Base-by-base conservation (phyloP, 2,113 vertebrate species). In the Rhadina sibilatrix region DNA sequence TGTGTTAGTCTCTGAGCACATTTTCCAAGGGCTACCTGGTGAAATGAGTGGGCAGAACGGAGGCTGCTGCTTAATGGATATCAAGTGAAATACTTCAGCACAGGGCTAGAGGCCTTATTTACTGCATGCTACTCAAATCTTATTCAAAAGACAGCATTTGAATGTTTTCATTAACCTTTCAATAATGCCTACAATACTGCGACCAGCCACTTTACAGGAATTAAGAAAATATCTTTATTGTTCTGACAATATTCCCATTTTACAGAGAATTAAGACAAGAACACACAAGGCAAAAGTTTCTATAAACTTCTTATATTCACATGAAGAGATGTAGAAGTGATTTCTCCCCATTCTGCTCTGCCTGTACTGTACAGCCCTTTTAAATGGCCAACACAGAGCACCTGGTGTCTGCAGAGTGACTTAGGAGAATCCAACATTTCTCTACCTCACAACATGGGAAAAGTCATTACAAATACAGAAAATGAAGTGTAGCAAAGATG, bases 141-240 rank as follows among this genome's bases (percentile, higher is more conserved):
- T 27, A 6, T 12, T 70, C 80, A 71, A 22, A 46, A 56, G 37
- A 64, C 44, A 63, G 47, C 46, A 65, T 59, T 74, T 72, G 14
- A 50, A 79, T 57, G 40, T 57, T 71, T 78, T 15, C 61, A 64
- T 38, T 30, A 69, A 53, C 59, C 83, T 59, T 65, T 33, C 61
- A 83, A 42, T 50, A 61, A 64, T 9, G 28, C 28, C 65, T 40
- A 40, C 30, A 56, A 56, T 20, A 31, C 22, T 57, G 40, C 0
- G 2, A 79, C 31, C 0, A 0, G 53, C 15, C 38, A n/a, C 68
- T 42, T 65, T 3, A 53, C 6, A 56, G 35, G 10, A 22, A 38
- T 60, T 52, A 71, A 64, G 33, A 68, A 81, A 75, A 5, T 49
- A 75, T 15, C 16, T 49, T 69, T 15, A 76, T 12, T 53, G 19